These are phyloP conservation scores for Idaea biselata DNA, from an alignment of 2,888 invertebrate genomes.

Conservation along the genomic window DNA sequence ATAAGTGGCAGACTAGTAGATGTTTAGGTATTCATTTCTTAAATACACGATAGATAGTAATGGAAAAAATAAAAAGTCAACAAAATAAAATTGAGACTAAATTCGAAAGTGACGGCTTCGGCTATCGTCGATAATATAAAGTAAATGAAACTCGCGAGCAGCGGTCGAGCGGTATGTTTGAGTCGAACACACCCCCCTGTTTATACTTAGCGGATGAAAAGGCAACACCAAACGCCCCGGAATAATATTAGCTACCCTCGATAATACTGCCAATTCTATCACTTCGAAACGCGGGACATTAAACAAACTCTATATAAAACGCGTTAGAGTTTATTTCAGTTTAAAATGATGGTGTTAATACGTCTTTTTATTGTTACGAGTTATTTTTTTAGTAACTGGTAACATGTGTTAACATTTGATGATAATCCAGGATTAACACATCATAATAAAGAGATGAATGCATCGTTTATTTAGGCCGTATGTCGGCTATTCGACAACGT, in stretches of 20 bases:
- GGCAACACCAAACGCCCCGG: constrained; percentile 79
- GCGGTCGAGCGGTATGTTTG: constrained; percentile 64
- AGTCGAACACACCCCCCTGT: constrained; percentile 76
- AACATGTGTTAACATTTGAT: constrained; percentile 81
- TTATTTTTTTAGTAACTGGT: constrained; percentile 75
- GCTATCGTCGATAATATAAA: constrained; percentile 55
- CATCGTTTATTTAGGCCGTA: constrained; percentile 75
- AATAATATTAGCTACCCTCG: constrained; percentile 80
- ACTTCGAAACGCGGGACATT: constrained; percentile 31
- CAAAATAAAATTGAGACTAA: background rate
- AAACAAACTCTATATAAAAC: constrained; percentile 44
- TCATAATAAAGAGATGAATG: constrained; percentile 80
- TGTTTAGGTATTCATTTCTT: no score
- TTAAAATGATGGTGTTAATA: constrained; percentile 17
- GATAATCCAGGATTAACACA: constrained; percentile 80
- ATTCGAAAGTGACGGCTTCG: background rate
- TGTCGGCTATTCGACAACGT: constrained; percentile 69
- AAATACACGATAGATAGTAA: constrained; percentile 4
- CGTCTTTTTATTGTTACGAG: constrained; percentile 34
- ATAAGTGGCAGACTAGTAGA: no score
- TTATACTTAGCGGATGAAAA: constrained; percentile 80
- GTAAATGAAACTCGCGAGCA: constrained; percentile 70
- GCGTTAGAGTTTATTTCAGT: constrained; percentile 42
- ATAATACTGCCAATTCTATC: constrained; percentile 70
- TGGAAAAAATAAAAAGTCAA: constrained; percentile 32